Evolutionary conservation across 2,113 vertebrate species (phyloP), one percentile per base, ranked within the genome.

Genomic region (Aegotheles bennettii): DNA sequence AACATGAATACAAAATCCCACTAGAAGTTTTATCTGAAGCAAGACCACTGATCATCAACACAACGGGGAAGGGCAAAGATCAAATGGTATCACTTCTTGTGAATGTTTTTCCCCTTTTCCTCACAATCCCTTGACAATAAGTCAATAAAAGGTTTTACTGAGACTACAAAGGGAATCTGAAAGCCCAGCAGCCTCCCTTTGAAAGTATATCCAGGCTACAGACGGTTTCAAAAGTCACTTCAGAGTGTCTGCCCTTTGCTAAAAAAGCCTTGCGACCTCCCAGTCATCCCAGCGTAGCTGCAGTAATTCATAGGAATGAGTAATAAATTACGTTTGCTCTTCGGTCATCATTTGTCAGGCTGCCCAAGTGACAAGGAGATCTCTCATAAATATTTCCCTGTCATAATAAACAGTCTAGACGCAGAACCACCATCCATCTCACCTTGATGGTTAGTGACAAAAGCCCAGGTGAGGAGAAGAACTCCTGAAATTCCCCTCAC

Each of bases 171-270:
- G 73, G 59, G 56, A 87, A 88, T 16, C 79, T 75, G 47, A 51
- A 86, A 90, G 53, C 35, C 18, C 78, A 59, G 59, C 75, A 90
- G 60, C n/a, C 57, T 90, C 51, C 16, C 38, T 95, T 77, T 92
- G 71, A 88, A 85, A 81, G 42, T 13, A 40, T 59, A n/a, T 67
- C 86, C 85, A 67, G 71, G 63, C 59, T 88, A 45, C 38, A 83
- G 68, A n/a, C 24, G 0, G 59, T 36, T 94, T 87, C 63, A 77
- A 83, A 94, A 94, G 82, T 68, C 71, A 68, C 74, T 84, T 75
- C 69, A 82, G 94, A 86, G 83, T 57, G 43, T 23, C 31, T 79
- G 73, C 77, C 63, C 90, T 94, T 93, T 80, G 59, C 85, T 91
- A 21, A 73, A 82, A 80, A 93, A 61, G 51, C 35, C n/a, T 74